Evolutionary conservation across 2,113 vertebrate species (phyloP).

Genomic region (Corydoras maculifer): DNA sequence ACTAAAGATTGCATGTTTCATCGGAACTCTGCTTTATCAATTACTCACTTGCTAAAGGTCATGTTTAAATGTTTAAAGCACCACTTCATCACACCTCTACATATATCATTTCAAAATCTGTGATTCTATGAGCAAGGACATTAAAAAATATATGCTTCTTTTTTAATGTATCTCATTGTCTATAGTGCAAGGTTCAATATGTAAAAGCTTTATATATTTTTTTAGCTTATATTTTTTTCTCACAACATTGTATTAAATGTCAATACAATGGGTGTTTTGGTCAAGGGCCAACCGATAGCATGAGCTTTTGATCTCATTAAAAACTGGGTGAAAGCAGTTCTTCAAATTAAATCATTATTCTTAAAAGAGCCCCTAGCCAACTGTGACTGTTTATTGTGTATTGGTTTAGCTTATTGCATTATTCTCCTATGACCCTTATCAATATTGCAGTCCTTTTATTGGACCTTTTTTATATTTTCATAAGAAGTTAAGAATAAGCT

Average conservation of each 20-base stretch:
- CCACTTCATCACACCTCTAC: neutral
- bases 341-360: constrained; percentile 61
- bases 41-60: constrained; percentile 31
- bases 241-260: too few relatives aligned
- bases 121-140: too few relatives aligned
- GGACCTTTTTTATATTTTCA: neutral
- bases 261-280: constrained; percentile 28
- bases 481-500: too few relatives aligned
- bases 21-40: constrained; percentile 17
- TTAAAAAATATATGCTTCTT: too few relatives aligned
- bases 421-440: constrained; percentile 48
- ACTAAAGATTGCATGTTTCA: constrained; percentile 20
- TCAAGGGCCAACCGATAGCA: constrained; percentile 45
- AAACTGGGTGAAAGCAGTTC: constrained; percentile 49
- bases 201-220: too few relatives aligned
- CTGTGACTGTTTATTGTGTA: constrained; percentile 60
- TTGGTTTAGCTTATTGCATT: constrained; percentile 55
- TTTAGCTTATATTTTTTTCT: too few relatives aligned
- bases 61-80: constrained; percentile 10
- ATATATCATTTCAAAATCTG: constrained; percentile 14
- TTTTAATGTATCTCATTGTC: neutral
- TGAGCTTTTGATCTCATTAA: constrained; percentile 52
- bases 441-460: constrained; percentile 43
- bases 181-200: neutral
- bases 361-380: constrained; percentile 48